Percentiles rank a stretch among this genome's conserved stretches.
These are phyloP conservation scores for Drosophila ambigua DNA, from an alignment of 1,140 invertebrate genomes.

Conservation along the genomic window DNA sequence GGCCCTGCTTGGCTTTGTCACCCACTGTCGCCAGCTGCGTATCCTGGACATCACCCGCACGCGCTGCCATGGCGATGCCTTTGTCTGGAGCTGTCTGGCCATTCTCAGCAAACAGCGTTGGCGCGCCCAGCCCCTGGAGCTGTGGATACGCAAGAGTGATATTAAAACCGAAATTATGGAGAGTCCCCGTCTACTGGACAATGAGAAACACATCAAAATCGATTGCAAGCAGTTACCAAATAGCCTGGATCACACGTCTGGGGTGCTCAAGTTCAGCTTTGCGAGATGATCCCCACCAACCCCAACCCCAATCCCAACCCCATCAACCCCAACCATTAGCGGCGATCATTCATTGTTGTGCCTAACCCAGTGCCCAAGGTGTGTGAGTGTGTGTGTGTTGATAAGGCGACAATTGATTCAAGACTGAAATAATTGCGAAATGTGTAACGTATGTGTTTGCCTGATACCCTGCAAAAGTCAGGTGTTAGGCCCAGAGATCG, in stretches of 20 bases:
- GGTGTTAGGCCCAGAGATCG: neutral
- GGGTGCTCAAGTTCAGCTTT: conserved; percentile 75
- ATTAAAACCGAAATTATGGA: conserved; percentile 51
- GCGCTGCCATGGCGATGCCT: conserved; percentile 48
- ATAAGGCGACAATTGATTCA: neutral
- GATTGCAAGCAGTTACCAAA: conserved; percentile 42
- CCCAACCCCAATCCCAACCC: too few species aligned
- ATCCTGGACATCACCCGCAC: conserved; percentile 54
- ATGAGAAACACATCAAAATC: conserved; percentile 48
- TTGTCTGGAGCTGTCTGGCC: conserved; percentile 56
- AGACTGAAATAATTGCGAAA: conserved; percentile 15
- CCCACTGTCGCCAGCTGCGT: conserved; percentile 54
- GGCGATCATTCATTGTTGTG: conserved; percentile 1
- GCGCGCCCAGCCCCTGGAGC: conserved; percentile 55
- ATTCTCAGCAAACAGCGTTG: conserved; percentile 61
- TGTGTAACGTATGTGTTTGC: neutral
- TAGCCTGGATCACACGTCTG: conserved; percentile 45
- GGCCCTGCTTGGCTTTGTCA: conserved; percentile 59
- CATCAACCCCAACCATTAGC: neutral
- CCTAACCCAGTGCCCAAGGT: neutral
- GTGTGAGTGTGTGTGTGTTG: too few species aligned
- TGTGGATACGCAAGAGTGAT: conserved; percentile 67
- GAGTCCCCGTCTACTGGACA: conserved; percentile 49
- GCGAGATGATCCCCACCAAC: conserved; percentile 26
- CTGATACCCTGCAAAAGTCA: neutral